A percentile compares a stretch with the other conserved stretches of the same genome.
These are phyloP conservation scores for Drosophila hydei DNA, from an alignment of 1,140 invertebrate genomes.

Conservation along the genomic window DNA sequence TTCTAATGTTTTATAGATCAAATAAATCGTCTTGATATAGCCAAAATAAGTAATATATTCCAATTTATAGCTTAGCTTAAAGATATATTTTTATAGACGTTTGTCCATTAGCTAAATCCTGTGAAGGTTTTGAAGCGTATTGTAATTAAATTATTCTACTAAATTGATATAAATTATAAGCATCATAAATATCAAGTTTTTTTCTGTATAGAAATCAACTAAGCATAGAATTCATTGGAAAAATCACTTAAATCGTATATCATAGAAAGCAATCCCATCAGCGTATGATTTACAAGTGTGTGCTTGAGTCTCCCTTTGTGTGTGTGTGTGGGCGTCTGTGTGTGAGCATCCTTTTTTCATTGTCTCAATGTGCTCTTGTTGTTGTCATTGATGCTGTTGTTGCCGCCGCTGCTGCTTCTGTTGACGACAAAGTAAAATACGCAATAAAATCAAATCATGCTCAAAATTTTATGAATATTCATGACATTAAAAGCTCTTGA, in stretches of 20 bases:
- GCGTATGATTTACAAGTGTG: conserved; percentile 35
- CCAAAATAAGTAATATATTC: too few species aligned
- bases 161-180: conserved; percentile 2
- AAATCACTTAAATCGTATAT: conserved; percentile 28
- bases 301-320: not conserved
- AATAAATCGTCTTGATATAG: too few species aligned
- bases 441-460: conserved; percentile 82
- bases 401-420: conserved; percentile 27
- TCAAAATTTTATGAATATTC: conserved; percentile 81
- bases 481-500: conserved; percentile 82
- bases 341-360: conserved; percentile 25
- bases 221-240: conserved; percentile 6
- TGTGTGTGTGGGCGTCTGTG: not conserved
- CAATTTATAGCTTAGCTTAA: too few species aligned
- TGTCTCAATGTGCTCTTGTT: conserved; percentile 13
- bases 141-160: too few species aligned
- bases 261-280: conserved; percentile 17
- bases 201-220: not conserved
- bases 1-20: too few species aligned
- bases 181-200: conserved; percentile 5
- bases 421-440: conserved; percentile 61
- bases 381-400: conserved; percentile 22
- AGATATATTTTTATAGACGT: not conserved
- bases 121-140: not conserved
- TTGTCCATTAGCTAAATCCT: not conserved